These are phyloP conservation scores for Chrysomela aeneicollis DNA, from an alignment of 2,888 invertebrate genomes.

Conservation along the genomic window DNA sequence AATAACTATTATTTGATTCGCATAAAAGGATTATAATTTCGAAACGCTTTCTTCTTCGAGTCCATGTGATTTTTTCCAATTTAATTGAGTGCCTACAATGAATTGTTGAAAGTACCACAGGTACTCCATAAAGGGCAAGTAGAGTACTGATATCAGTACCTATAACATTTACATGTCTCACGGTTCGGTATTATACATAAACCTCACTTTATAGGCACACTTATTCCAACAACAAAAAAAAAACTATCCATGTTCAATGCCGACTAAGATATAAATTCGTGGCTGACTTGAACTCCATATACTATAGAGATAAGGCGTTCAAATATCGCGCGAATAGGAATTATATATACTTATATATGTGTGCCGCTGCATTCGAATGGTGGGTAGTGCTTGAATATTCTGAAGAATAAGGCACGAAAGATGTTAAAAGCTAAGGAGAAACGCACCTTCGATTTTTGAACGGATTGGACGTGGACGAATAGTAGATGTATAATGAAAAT, in stretches of 20 bases:
- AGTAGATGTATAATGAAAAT: slow-evolving; percentile 34
- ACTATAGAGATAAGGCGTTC: background rate
- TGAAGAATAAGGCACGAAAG: slow-evolving; percentile 52
- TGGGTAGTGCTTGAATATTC: slow-evolving; percentile 46
- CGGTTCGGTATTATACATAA: background rate
- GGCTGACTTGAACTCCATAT: slow-evolving; percentile 10
- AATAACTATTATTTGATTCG: too few species aligned
- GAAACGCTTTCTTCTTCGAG: too few species aligned
- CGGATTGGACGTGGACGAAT: slow-evolving; percentile 33
- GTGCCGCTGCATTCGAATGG: slow-evolving; percentile 42
- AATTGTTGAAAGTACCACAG: too few species aligned
- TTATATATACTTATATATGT: background rate
- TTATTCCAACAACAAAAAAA: background rate
- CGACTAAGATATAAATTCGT: slow-evolving; percentile 19
- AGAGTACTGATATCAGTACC: too few species aligned
- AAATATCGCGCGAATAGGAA: background rate
- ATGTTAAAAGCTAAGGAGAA: slow-evolving; percentile 42
- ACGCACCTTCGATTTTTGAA: slow-evolving; percentile 22
- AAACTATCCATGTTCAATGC: slow-evolving; percentile 21
- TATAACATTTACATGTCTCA: background rate
- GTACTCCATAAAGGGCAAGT: too few species aligned
- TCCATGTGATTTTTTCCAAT: too few species aligned
- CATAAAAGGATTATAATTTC: too few species aligned
- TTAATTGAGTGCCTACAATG: too few species aligned
- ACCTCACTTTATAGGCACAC: too few species aligned